Evolutionary conservation across 2,888 invertebrate species (phyloP).

Genomic region (Eurois occulta): DNA sequence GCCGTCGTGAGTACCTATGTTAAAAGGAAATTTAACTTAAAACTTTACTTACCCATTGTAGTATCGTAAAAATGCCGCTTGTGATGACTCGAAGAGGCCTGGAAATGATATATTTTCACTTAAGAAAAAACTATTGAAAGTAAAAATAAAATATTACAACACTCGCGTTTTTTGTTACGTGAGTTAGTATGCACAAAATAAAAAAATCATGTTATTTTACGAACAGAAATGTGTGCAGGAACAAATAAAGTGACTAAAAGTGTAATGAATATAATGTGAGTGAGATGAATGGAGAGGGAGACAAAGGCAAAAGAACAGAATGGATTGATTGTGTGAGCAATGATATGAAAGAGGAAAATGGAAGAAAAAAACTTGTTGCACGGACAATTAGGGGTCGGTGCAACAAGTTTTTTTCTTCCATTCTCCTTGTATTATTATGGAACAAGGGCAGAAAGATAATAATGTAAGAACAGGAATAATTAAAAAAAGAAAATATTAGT

Average conservation of each 20-base stretch:
- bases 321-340: background rate
- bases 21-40: background rate
- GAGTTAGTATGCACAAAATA: background rate
- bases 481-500: background rate
- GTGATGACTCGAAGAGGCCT: slow-evolving; percentile 70
- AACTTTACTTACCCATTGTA: slow-evolving; percentile 79
- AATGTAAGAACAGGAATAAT: background rate
- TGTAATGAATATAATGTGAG: background rate
- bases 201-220: no score
- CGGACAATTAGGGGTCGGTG: no score
- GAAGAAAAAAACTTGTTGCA: no score
- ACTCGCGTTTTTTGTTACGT: background rate
- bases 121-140: background rate
- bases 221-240: background rate
- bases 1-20: background rate
- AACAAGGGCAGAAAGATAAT: background rate
- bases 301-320: background rate
- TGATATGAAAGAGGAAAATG: background rate
- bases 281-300: background rate
- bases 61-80: slow-evolving; percentile 80
- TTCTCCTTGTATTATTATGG: no score
- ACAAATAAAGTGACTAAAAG: background rate
- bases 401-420: no score
- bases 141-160: background rate
- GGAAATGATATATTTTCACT: slow-evolving; percentile 33